Conservation (phyloP, 2,113 vertebrate species). For the Hyperoodon ampullatus region DNA sequence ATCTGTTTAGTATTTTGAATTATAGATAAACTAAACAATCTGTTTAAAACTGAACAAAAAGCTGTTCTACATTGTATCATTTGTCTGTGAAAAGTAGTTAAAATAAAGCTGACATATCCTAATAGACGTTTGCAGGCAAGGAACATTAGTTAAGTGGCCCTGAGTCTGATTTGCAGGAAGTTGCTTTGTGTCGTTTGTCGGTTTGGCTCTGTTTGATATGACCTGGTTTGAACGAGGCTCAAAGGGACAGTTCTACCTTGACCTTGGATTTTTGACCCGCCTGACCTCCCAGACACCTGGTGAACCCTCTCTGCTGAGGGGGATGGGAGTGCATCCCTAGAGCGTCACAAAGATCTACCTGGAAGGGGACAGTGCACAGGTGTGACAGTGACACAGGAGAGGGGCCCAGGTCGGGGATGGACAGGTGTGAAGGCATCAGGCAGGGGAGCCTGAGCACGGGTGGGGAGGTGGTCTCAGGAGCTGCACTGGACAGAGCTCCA, state of each 20-base stretch:
- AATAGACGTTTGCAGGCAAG: accelerated
- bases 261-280: background rate
- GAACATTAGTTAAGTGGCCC: accelerated
- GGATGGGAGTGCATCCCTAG: accelerated
- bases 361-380: background rate
- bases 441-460: background rate
- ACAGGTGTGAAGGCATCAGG: background rate
- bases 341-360: background rate
- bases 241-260: background rate
- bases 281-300: background rate
- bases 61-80: background rate
- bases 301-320: background rate
- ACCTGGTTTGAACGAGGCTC: background rate
- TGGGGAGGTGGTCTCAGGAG: background rate
- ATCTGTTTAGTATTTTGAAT: background rate
- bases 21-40: background rate
- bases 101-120: accelerated
- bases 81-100: background rate
- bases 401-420: background rate
- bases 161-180: too few species aligned
- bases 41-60: background rate
- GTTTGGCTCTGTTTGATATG: accelerated
- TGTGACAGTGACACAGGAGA: background rate
- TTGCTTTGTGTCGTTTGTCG: accelerated
- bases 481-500: background rate